Evolutionary conservation across 1,140 invertebrate genomes (phyloP).

Genomic region (Musca vetustissima): DNA sequence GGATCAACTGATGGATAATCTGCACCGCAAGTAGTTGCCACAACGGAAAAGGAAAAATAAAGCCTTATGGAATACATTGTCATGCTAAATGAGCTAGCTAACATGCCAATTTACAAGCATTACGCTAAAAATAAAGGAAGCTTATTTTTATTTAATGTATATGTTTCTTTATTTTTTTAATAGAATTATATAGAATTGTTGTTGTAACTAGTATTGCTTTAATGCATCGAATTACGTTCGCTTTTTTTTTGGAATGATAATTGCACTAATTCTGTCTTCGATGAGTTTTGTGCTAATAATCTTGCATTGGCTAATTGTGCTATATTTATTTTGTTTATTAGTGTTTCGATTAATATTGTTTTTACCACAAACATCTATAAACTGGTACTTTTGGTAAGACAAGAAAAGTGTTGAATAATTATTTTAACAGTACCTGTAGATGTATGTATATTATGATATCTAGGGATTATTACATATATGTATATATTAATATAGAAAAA

Average conservation of each 20-base stretch:
- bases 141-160: no score
- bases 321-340: background rate
- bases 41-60: slow-evolving; percentile 54
- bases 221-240: slow-evolving; percentile 4
- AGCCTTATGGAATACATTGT: slow-evolving; percentile 59
- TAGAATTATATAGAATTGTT: background rate
- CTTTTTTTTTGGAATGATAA: background rate
- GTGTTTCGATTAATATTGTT: no score
- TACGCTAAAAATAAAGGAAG: no score
- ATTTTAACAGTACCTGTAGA: background rate
- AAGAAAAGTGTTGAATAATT: background rate
- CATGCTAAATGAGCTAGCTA: slow-evolving; percentile 71
- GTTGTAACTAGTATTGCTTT: slow-evolving; percentile 26
- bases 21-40: slow-evolving; percentile 38
- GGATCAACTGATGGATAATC: slow-evolving; percentile 26
- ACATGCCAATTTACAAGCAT: no score
- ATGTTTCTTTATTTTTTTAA: no score
- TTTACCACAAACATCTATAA: no score
- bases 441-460: background rate
- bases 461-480: background rate
- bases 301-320: slow-evolving; percentile 15
- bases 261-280: background rate
- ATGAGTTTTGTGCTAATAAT: slow-evolving; percentile 15
- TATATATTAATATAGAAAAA: background rate
- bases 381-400: background rate